A percentile compares a stretch with the other conserved stretches of the same genome.
Conservation (phyloP, 1,140 invertebrate genomes). For the Phymorhynchus buccinoides region DNA sequence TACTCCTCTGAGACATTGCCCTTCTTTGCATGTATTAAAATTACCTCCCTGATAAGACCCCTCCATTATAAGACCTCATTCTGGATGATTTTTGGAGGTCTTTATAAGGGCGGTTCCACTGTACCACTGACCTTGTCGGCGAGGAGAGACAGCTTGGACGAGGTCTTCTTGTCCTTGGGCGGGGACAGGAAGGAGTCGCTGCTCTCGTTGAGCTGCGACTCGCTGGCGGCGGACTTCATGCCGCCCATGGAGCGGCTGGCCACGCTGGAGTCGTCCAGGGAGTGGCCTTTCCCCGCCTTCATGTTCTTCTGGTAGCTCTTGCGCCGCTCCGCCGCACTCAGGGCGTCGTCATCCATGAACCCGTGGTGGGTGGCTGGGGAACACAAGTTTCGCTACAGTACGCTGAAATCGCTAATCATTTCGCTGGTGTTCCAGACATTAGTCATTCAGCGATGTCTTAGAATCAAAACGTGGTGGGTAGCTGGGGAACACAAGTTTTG, state of each 20-base stretch:
- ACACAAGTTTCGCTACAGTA: neutral
- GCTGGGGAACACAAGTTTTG: too few relatives aligned
- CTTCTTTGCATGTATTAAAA: too few relatives aligned
- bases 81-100: too few relatives aligned
- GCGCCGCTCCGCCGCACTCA: constrained; percentile 55
- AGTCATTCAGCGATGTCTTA: too few relatives aligned
- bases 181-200: constrained; percentile 54
- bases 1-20: too few relatives aligned
- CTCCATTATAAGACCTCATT: too few relatives aligned
- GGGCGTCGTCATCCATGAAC: constrained; percentile 56
- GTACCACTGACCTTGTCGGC: constrained; percentile 66
- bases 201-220: constrained; percentile 63
- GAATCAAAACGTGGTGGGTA: too few relatives aligned
- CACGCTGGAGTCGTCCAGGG: constrained; percentile 61
- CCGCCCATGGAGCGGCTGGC: constrained; percentile 48
- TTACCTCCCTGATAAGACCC: too few relatives aligned
- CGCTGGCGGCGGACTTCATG: constrained; percentile 65
- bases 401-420: too few relatives aligned
- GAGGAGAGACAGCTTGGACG: constrained; percentile 67
- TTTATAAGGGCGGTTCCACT: too few relatives aligned
- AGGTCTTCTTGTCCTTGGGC: constrained; percentile 54
- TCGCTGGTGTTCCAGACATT: too few relatives aligned
- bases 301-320: constrained; percentile 54
- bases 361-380: constrained; percentile 50
- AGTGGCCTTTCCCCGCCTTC: constrained; percentile 59